Evolutionary conservation across 2,888 invertebrate genomes (phyloP).

Genomic region (Pecten maximus): DNA sequence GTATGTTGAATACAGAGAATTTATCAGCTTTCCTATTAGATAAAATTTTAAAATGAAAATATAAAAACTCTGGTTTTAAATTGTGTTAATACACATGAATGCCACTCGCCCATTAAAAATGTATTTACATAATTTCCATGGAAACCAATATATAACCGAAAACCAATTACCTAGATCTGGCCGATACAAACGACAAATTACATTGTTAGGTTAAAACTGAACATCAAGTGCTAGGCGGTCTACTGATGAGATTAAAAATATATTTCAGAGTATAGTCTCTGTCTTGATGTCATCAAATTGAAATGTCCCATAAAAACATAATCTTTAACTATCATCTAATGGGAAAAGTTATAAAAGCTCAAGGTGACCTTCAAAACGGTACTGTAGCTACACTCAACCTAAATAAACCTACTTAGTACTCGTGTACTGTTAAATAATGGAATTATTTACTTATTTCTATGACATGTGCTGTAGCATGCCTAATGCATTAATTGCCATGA

Average conservation of each 20-base stretch:
- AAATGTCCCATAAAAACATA: not conserved
- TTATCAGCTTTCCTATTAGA: not conserved
- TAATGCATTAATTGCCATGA: too few species aligned
- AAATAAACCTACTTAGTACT: not conserved
- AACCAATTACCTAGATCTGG: not conserved
- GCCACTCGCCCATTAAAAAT: not conserved
- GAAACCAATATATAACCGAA: not conserved
- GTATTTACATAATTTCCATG: constrained; percentile 15
- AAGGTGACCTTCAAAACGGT: not conserved
- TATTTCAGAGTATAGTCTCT: not conserved
- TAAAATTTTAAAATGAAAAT: not conserved
- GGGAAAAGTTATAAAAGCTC: not conserved
- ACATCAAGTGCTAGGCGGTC: not conserved
- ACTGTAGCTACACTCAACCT: too few species aligned
- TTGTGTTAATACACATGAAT: not conserved
- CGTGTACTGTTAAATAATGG: not conserved
- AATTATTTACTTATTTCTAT: too few species aligned
- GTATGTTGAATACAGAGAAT: not conserved
- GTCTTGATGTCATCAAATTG: not conserved
- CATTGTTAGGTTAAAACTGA: not conserved
- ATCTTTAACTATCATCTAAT: not conserved
- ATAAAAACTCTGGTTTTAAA: not conserved
- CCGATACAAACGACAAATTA: not conserved
- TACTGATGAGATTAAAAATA: not conserved
- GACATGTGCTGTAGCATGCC: too few species aligned